These are phyloP conservation scores for Casuarius casuarius DNA, from an alignment of 2,113 vertebrate species.

Conservation along the genomic window DNA sequence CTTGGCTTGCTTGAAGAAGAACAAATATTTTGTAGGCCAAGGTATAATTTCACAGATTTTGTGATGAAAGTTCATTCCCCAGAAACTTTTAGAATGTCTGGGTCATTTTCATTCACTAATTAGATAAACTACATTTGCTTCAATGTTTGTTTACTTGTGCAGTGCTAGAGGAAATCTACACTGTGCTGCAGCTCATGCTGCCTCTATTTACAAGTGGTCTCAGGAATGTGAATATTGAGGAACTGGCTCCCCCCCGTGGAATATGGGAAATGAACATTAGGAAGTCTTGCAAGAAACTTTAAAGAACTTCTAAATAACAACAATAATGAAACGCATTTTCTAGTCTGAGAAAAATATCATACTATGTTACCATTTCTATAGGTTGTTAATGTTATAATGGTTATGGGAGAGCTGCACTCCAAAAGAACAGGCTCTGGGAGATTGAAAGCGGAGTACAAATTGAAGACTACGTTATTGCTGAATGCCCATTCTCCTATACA, in stretches of 20 bases:
- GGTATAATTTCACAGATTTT: neutral
- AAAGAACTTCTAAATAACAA: neutral
- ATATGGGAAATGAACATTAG: neutral
- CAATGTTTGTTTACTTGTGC: neutral
- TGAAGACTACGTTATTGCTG: no score
- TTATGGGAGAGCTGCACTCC: neutral
- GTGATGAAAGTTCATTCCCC: neutral
- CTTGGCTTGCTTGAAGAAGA: neutral
- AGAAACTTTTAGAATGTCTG: neutral
- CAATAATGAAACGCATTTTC: neutral
- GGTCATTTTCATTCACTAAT: neutral
- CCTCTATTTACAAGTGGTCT: neutral
- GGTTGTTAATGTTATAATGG: neutral
- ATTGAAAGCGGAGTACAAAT: neutral
- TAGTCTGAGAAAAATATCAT: neutral
- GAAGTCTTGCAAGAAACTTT: neutral
- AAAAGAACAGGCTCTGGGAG: neutral
- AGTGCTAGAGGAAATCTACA: neutral
- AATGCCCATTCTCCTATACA: neutral
- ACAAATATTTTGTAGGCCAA: neutral
- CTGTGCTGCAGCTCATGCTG: neutral
- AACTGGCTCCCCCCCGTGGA: constrained; percentile 56
- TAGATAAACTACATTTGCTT: neutral
- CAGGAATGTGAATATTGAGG: neutral
- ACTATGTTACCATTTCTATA: neutral